Conservation (phyloP, 2,113 vertebrate species). For the Thamnophis sirtalis region DNA sequence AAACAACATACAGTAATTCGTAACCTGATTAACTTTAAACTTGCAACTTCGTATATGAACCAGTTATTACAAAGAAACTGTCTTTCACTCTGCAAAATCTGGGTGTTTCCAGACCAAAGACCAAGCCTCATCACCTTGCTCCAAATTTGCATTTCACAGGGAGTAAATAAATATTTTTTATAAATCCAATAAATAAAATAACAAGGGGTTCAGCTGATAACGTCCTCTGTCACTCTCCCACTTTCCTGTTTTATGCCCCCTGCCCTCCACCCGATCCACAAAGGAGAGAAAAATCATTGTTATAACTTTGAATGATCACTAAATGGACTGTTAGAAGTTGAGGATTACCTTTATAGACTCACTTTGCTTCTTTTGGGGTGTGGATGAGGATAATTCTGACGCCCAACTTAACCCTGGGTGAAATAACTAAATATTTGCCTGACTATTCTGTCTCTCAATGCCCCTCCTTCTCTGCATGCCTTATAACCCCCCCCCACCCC, state of each 20-base stretch:
- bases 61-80: not conserved
- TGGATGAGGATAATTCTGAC: not conserved
- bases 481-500: too few relatives aligned
- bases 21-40: not conserved
- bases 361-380: not conserved
- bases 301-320: too few relatives aligned
- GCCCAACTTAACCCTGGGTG: not conserved
- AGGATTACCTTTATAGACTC: too few relatives aligned
- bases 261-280: not conserved
- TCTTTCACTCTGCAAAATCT: not conserved
- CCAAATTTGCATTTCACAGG: not conserved
- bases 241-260: not conserved
- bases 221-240: not conserved
- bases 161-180: not conserved
- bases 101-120: not conserved
- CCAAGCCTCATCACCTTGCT: not conserved
- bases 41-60: not conserved
- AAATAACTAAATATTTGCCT: not conserved
- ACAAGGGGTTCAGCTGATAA: not conserved
- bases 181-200: not conserved
- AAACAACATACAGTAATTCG: not conserved
- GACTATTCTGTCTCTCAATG: not conserved
- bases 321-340: too few relatives aligned
- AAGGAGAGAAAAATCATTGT: not conserved
- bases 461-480: not conserved